Evolutionary conservation across 2,888 invertebrate species (phyloP).

Genomic region (Drosophila quinaria): DNA sequence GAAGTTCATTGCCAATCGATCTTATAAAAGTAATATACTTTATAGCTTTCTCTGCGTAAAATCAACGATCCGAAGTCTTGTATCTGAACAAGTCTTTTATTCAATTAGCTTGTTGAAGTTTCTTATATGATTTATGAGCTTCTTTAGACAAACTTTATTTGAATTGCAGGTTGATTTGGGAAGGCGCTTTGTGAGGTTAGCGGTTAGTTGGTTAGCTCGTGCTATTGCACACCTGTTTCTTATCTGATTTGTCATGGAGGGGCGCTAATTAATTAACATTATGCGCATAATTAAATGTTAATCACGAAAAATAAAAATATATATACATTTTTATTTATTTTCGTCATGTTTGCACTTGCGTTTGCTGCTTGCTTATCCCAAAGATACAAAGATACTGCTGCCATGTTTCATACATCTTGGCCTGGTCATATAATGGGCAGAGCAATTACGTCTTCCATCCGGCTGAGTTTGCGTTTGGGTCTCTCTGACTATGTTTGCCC

Average conservation of each 20-base stretch:
- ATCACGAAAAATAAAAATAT: slow-evolving; percentile 8
- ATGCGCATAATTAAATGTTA: slow-evolving; percentile 65
- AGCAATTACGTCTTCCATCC: slow-evolving; percentile 59
- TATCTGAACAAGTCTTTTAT: not conserved
- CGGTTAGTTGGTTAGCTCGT: slow-evolving; percentile 38
- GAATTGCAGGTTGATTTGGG: slow-evolving; percentile 12
- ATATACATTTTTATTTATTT: slow-evolving; percentile 48
- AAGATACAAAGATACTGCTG: slow-evolving; percentile 31
- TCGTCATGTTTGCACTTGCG: slow-evolving; percentile 51
- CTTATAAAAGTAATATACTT: not conserved
- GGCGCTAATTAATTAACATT: slow-evolving; percentile 62
- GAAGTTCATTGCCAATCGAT: not conserved
- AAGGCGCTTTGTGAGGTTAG: slow-evolving; percentile 1
- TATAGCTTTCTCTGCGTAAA: slow-evolving; percentile 15
- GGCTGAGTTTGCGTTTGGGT: slow-evolving; percentile 14
- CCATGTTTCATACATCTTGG: slow-evolving; percentile 55
- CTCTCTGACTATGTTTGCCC: not conserved
- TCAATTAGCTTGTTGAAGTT: not conserved
- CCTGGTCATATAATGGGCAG: slow-evolving; percentile 47
- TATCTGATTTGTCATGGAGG: slow-evolving; percentile 55
- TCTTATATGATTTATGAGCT: slow-evolving; percentile 1
- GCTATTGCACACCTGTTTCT: slow-evolving; percentile 55
- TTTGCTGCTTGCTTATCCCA: slow-evolving; percentile 10
- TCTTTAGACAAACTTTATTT: slow-evolving; percentile 3
- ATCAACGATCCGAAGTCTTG: not conserved